These are phyloP conservation scores for Festucalex cinctus DNA, from an alignment of 2,113 vertebrate species.

Conservation along the genomic window DNA sequence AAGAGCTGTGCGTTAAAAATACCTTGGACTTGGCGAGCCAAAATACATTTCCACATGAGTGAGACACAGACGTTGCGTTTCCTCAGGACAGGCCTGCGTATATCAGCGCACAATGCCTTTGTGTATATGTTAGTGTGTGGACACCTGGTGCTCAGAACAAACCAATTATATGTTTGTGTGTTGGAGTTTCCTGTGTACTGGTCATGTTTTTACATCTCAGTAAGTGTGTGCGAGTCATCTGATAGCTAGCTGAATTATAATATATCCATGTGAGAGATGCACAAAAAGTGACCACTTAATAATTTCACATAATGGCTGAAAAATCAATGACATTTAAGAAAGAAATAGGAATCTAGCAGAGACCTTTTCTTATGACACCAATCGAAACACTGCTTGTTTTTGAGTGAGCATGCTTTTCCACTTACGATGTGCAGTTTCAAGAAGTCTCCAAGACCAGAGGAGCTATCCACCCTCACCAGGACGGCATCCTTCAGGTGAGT, in stretches of 20 bases:
- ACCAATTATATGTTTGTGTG: slow-evolving; percentile 33
- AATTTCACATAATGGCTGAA: slow-evolving; percentile 26
- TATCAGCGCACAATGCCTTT: slow-evolving; percentile 39
- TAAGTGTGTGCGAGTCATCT: slow-evolving; percentile 42
- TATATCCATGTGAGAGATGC: slow-evolving; percentile 45
- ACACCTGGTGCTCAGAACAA: slow-evolving; percentile 32
- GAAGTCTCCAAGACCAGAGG: slow-evolving; percentile 95
- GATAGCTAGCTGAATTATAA: slow-evolving; percentile 33
- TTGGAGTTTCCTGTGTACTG: not conserved
- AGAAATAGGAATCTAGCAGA: not conserved
- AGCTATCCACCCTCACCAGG: slow-evolving; percentile 95
- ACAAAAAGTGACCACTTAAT: slow-evolving; percentile 28
- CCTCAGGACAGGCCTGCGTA: slow-evolving; percentile 42
- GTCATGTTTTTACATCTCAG: slow-evolving; percentile 19
- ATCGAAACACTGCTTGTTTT: not conserved
- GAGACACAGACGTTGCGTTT: slow-evolving; percentile 20
- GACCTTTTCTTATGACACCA: slow-evolving; percentile 6
- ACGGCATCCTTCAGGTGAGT: slow-evolving; percentile 94
- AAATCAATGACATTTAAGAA: not conserved
- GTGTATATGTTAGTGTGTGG: slow-evolving; percentile 31
- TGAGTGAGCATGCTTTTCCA: slow-evolving; percentile 42
- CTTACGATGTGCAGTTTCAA: slow-evolving; percentile 99
- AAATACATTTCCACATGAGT: slow-evolving; percentile 21
- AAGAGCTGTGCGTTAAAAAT: slow-evolving; percentile 17
- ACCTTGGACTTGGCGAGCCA: slow-evolving; percentile 1